Evolutionary conservation across 2,797 vertebrate species (phyloP).

Genomic region (Luscinia luscinia): DNA sequence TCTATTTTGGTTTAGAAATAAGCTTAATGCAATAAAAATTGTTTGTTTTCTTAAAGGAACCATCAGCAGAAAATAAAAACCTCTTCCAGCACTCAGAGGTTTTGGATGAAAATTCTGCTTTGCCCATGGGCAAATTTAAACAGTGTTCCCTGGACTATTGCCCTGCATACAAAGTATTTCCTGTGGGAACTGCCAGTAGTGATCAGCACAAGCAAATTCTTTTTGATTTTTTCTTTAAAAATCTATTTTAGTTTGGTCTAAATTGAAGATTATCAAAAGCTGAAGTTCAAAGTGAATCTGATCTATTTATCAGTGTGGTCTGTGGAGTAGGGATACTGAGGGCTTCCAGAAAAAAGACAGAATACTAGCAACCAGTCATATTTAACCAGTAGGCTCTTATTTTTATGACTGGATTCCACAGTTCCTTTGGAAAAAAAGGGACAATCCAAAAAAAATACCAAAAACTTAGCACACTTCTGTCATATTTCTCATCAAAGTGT

Average conservation of each 20-base stretch:
- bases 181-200: neutral
- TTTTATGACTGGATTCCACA: neutral
- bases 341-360: neutral
- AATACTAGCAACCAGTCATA: fast-evolving
- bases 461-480: neutral
- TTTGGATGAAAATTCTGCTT: constrained; percentile 2
- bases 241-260: neutral
- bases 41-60: constrained; percentile 34
- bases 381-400: neutral
- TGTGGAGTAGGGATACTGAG: neutral
- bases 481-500: neutral
- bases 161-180: neutral
- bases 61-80: neutral
- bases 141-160: neutral
- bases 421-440: neutral
- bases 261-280: neutral
- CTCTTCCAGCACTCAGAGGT: neutral
- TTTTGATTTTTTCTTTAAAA: neutral
- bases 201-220: neutral
- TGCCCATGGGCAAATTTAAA: neutral
- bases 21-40: neutral
- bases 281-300: neutral
- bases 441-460: neutral
- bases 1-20: constrained; percentile 57
- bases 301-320: neutral